Evolutionary conservation across 1,140 invertebrate species (phyloP).

Genomic region (Antheraea pernyi): DNA sequence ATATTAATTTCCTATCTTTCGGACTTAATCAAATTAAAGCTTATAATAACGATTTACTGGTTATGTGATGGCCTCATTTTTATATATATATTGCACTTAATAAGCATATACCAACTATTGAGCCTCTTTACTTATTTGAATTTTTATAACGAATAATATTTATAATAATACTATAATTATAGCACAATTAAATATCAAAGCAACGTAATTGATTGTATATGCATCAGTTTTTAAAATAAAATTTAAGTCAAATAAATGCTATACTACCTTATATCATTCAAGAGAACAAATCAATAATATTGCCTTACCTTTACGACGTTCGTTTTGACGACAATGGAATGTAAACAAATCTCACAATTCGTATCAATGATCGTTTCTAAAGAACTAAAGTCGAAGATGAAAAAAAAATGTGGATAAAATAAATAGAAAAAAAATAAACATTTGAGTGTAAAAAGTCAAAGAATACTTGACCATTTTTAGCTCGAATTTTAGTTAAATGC

Average conservation of each 20-base stretch:
- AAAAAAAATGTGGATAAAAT: conserved; percentile 29
- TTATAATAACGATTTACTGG: conserved; percentile 25
- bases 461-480: conserved; percentile 80
- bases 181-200: conserved; percentile 13
- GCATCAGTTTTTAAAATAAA: conserved; percentile 14
- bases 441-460: conserved; percentile 80
- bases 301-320: conserved; percentile 70
- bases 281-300: conserved; percentile 55
- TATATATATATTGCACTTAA: conserved; percentile 31
- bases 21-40: conserved; percentile 57
- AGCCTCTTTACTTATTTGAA: conserved; percentile 26
- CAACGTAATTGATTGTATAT: conserved; percentile 33
- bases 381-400: conserved; percentile 50
- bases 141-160: conserved; percentile 7
- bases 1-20: conserved; percentile 8
- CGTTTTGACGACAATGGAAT: conserved; percentile 68
- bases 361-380: conserved; percentile 47
- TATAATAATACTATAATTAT: neutral
- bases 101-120: conserved; percentile 21
- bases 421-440: conserved; percentile 52
- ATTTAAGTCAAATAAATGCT: conserved; percentile 78
- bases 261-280: conserved; percentile 73
- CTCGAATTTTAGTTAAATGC: conserved; percentile 63
- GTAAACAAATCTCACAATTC: conserved; percentile 54
- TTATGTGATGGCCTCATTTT: conserved; percentile 17